These are phyloP conservation scores for Archilochus colubris DNA, from an alignment of 2,113 vertebrate genomes.

Conservation along the genomic window DNA sequence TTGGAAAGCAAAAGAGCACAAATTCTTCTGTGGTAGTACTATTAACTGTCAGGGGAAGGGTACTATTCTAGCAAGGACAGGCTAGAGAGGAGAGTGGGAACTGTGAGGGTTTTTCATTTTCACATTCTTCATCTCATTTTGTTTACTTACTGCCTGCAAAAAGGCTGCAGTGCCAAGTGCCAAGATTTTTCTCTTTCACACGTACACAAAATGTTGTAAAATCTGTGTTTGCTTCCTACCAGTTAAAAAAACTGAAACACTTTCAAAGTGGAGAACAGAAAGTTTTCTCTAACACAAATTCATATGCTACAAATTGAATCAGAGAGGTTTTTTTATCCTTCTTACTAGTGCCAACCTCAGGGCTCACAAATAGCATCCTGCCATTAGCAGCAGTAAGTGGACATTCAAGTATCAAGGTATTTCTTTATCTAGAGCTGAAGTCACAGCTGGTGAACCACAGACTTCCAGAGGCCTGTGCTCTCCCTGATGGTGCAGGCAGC, in stretches of 20 bases:
- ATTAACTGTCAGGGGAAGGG: background rate
- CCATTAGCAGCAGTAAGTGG: background rate
- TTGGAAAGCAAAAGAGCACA: background rate
- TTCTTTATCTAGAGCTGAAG: background rate
- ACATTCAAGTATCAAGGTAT: accelerated
- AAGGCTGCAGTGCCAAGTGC: background rate
- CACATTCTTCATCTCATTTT: background rate
- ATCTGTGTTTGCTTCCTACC: background rate
- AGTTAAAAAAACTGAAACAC: background rate
- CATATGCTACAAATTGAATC: background rate
- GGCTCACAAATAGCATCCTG: background rate
- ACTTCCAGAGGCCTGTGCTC: background rate
- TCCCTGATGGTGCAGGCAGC: background rate
- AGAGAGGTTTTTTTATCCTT: background rate
- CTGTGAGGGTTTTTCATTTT: background rate
- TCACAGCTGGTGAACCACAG: background rate
- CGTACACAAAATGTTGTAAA: background rate
- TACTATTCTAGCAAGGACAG: background rate
- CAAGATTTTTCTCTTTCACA: slow-evolving; percentile 2
- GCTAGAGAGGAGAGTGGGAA: background rate
- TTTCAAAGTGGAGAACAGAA: background rate
- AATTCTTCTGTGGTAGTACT: background rate
- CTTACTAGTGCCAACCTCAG: background rate
- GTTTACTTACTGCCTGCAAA: background rate
- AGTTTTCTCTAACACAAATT: slow-evolving; percentile 16